phyloP scores from a whole-genome alignment of 2,113 vertebrate genomes.

The Butorides virescens region DNA sequence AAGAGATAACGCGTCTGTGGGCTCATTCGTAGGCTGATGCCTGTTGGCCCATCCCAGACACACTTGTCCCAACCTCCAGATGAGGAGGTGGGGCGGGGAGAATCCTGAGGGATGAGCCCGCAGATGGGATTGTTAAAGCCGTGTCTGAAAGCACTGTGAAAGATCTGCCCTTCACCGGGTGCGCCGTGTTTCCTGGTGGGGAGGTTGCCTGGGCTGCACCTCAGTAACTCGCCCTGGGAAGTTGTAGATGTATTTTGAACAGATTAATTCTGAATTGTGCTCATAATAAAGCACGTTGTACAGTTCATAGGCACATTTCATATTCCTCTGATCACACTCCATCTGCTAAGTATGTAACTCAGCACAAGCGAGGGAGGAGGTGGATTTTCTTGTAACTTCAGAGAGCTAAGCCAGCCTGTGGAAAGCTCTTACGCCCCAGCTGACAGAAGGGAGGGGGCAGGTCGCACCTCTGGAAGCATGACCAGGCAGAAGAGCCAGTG shows the following conservation, averaged over 20 bases:
- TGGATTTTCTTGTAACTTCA: not conserved
- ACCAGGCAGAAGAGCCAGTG: not conserved
- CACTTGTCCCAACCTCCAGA: not conserved
- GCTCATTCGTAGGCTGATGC: not conserved
- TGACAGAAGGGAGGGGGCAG: not conserved
- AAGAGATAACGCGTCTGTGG: not conserved
- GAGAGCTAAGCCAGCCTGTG: not conserved
- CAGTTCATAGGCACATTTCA: not conserved
- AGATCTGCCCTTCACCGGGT: not conserved
- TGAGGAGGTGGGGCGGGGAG: not conserved
- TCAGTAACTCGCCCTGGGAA: not conserved
- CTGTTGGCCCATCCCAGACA: not conserved
- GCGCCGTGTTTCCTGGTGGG: not conserved
- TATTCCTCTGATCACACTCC: not conserved
- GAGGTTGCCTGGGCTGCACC: not conserved
- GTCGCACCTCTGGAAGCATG: not conserved
- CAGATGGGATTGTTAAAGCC: not conserved
- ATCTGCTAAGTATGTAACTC: not conserved
- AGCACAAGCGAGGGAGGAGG: not conserved
- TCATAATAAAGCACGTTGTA: not conserved
- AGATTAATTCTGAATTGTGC: not conserved
- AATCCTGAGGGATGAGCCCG: not conserved
- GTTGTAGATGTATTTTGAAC: not conserved
- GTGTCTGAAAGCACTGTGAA: not conserved
- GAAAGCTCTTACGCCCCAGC: not conserved